Base-by-base conservation (phyloP, 2,113 vertebrate genomes). In the Oreamnos americanus region DNA sequence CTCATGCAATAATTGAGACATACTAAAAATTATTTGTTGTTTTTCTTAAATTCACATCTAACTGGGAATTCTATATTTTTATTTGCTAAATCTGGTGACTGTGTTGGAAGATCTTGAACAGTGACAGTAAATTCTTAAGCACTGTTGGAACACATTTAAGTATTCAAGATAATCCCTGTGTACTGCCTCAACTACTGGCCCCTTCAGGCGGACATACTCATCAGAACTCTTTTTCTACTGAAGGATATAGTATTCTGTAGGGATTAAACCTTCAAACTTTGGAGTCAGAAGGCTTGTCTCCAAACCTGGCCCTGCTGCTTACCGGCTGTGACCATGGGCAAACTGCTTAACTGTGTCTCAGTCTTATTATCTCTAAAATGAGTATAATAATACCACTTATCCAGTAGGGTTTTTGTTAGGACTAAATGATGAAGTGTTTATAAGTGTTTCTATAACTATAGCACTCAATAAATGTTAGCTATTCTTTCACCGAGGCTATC, bases 31-130 rank as follows among this genome's bases (percentile, higher is more conserved):
- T 14, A 13, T 60, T 51, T 47, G 6, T 30, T 91, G 21, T 53
- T 95, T 39, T 58, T 74, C 74, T 96, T 87, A 89, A 90, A 93
- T 76, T 58, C 19, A 79, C 43, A 87, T 55, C 49, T 76, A 87
- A 39, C 67, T 76, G 15, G 17, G 25, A 39, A 23, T 53, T 30
- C 7, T 82, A 33, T 45, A 79, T 90, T 51, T 93, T 82, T 71
- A 49, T 78, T 95, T 62, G 39, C 49, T 91, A 23, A 91, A 53
- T 64, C 36, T 86, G 71, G 30, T 33, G 36, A 47, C 0, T 1
- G 21, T 67, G 21, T 9, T 14, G 7, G 47, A 71, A 14, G 74
- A 71, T 86, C 43, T 87, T 39, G 76, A 90, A 49, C n/a, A 92
- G 30, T 45, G 25, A 76, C 8, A 55, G 60, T 13, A 79, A 84